Base-by-base conservation (phyloP, 1,140 invertebrate species). In the Philaenus spumarius region DNA sequence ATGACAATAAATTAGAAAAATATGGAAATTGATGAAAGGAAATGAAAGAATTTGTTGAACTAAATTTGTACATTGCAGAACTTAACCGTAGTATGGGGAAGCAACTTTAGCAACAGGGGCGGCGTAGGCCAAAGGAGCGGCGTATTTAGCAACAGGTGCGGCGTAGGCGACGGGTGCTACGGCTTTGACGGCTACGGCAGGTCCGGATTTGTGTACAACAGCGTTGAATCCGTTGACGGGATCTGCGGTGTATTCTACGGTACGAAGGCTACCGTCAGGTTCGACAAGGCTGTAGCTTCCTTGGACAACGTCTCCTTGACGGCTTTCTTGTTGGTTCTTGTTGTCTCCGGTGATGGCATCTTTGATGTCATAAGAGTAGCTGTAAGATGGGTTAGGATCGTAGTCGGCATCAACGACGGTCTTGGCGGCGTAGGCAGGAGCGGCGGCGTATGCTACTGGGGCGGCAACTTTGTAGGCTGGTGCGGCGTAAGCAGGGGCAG, bases 361-460 rank as follows among this genome's bases (percentile, higher is more conserved):
- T 59, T 82, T 77, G n/a, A 85, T 81, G 43, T 82, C 83, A 65
- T 85, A 85, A 1, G 81, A 74, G 67, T 82, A 85, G 35, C 78
- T 76, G 62, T 85, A 85, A 2, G 52, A 15, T 23, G 63, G 63
- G 43, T 63, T 62, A 1, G 63, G 72, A 62, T 79, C 76, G 60
- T 77, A 79, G 24, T 74, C 73, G 14, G 74, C 74, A 20, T 73
- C 71, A 2, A 58, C 73, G 19, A 72, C 74, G 55, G 74, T 75
- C 52, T 76, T 75, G 34, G 26, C 39, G 34, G 50, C 42, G 37
- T 43, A 47, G 14, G 60, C 35, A 15, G 62, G 19, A 42, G 46
- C 34, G 22, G 53, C 53, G 37, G 40, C 53, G 30, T 48, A 45
- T n/a, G 54, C 42, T 15, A 43, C 43, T 15, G 43, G 26, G 22